These are phyloP conservation scores for Buathra laborator DNA, from an alignment of 2,888 invertebrate genomes.

Conservation along the genomic window DNA sequence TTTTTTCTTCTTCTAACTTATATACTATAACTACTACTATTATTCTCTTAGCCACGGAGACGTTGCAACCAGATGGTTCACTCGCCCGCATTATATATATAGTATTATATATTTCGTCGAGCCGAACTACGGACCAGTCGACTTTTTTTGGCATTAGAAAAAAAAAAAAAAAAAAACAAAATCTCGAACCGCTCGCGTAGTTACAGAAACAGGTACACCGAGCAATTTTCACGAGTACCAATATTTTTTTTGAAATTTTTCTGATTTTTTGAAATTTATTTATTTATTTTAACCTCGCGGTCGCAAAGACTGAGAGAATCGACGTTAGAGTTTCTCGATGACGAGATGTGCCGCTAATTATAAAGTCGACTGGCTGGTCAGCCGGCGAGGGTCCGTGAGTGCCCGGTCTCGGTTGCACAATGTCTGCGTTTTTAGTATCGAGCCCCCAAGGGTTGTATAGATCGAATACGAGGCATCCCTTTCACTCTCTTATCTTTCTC, in stretches of 20 bases:
- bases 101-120: background rate
- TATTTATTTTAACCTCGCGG: background rate
- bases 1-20: conserved; percentile 73
- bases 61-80: conserved; percentile 60
- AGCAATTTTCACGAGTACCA: background rate
- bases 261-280: conserved; percentile 36
- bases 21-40: conserved; percentile 51
- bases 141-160: background rate
- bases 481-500: conserved; percentile 62
- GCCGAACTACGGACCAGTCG: conserved; percentile 14
- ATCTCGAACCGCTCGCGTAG: background rate
- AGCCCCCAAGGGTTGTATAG: conserved; percentile 74
- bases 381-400: conserved; percentile 31
- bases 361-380: conserved; percentile 45
- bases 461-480: conserved; percentile 73
- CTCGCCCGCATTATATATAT: conserved; percentile 33
- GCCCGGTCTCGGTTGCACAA: conserved; percentile 60
- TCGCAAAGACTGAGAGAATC: background rate
- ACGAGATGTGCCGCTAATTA: conserved; percentile 9
- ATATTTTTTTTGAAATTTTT: conserved; percentile 40
- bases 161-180: background rate
- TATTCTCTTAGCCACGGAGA: conserved; percentile 61
- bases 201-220: background rate
- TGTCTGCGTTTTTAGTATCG: conserved; percentile 52
- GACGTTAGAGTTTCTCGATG: background rate